These are phyloP conservation scores for Oxycera nigricornis DNA, from an alignment of 2,888 invertebrate genomes.

Conservation along the genomic window DNA sequence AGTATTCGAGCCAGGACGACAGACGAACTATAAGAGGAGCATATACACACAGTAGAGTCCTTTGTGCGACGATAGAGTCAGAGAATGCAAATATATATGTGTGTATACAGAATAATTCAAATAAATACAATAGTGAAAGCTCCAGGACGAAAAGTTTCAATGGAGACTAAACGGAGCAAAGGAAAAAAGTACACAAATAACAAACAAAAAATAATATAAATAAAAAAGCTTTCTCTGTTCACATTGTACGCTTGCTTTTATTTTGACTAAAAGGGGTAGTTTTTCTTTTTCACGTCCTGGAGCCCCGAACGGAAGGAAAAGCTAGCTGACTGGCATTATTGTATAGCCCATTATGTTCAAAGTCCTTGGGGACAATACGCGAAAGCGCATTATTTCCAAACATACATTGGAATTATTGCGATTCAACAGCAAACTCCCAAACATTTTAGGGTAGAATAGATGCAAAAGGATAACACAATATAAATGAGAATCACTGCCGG, in stretches of 20 bases:
- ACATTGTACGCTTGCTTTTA: conserved; percentile 21
- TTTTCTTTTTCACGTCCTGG: neutral
- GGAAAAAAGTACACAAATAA: conserved; percentile 3
- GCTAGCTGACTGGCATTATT: conserved; percentile 33
- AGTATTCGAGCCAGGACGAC: conserved; percentile 12
- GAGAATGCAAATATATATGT: neutral
- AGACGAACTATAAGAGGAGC: conserved; percentile 3
- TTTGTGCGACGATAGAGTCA: conserved; percentile 25
- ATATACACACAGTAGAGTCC: neutral
- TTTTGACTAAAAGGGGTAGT: conserved; percentile 33
- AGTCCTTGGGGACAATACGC: conserved; percentile 38
- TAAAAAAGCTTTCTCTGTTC: conserved; percentile 33
- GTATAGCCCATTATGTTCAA: conserved; percentile 33
- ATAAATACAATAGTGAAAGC: conserved; percentile 11
- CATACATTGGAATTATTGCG: conserved; percentile 28
- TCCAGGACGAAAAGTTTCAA: neutral
- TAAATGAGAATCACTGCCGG: conserved; percentile 13
- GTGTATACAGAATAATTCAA: neutral
- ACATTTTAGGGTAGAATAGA: conserved; percentile 35
- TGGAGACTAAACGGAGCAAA: neutral
- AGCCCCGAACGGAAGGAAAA: neutral
- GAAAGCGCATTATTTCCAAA: conserved; percentile 33
- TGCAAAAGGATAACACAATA: conserved; percentile 29
- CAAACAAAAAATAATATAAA: conserved; percentile 14
- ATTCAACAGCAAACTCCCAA: conserved; percentile 30